Conservation (phyloP, 2,888 invertebrate genomes). For the Euphydryas editha region DNA sequence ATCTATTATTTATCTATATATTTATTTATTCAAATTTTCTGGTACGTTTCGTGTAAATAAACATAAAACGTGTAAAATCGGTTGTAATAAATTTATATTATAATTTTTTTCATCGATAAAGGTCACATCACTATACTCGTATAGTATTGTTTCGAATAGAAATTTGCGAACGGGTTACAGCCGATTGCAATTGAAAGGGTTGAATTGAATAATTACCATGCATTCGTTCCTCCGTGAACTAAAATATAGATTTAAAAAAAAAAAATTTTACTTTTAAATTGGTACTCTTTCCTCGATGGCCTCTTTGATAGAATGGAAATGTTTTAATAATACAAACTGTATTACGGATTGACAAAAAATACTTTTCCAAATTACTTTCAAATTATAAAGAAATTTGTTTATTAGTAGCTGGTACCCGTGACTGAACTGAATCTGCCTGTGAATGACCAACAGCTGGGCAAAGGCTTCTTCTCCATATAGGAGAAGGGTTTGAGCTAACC, state of each 20-base stretch:
- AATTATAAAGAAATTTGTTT: too few relatives aligned
- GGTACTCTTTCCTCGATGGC: constrained; percentile 1
- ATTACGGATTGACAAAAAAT: not conserved
- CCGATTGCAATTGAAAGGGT: constrained; percentile 37
- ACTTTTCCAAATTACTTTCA: not conserved
- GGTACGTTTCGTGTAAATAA: too few relatives aligned
- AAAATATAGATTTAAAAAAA: constrained; percentile 4
- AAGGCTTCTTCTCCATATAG: too few relatives aligned
- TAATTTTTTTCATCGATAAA: not conserved
- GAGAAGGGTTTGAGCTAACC: too few relatives aligned
- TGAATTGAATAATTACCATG: constrained; percentile 40
- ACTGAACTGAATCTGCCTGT: too few relatives aligned
- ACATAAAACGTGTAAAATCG: too few relatives aligned
- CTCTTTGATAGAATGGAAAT: not conserved
- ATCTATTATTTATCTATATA: too few relatives aligned
- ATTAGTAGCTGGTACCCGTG: too few relatives aligned
- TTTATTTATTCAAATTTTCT: too few relatives aligned
- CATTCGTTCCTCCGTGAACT: constrained; percentile 13
- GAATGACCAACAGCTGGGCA: too few relatives aligned
- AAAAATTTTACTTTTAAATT: constrained; percentile 6
- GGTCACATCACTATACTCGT: constrained; percentile 20
- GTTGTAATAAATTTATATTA: too few relatives aligned
- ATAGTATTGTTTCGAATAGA: constrained; percentile 36
- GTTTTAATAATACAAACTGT: not conserved
- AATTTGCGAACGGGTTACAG: constrained; percentile 36